phyloP scores from a whole-genome alignment of 2,113 vertebrate genomes.

The Serinus canaria region DNA sequence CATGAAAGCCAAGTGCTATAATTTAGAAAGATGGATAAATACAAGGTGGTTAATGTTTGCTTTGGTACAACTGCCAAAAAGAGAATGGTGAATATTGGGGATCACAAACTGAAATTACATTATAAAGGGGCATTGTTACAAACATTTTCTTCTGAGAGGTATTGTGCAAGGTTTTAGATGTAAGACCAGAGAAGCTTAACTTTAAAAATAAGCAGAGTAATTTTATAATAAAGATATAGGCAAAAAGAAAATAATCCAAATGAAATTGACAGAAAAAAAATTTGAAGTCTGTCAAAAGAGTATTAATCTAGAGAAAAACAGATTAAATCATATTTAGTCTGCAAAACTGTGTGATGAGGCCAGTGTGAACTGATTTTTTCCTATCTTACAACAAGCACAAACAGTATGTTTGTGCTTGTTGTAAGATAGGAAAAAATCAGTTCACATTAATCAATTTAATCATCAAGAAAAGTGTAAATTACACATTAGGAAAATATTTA shows the following conservation, averaged over 20 bases:
- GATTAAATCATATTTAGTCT: neutral
- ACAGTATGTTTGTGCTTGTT: neutral
- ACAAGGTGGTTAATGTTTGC: neutral
- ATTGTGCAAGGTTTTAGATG: neutral
- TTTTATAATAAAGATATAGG: neutral
- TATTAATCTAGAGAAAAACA: neutral
- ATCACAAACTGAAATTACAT: fast-evolving
- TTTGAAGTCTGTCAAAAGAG: neutral
- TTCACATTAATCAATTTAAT: neutral
- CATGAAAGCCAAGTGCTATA: neutral
- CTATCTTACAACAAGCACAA: too few species aligned
- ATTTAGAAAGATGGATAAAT: neutral
- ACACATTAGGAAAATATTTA: neutral
- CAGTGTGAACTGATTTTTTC: neutral
- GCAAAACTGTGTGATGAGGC: neutral
- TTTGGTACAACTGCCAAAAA: neutral
- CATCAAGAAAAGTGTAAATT: neutral
- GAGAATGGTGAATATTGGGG: neutral
- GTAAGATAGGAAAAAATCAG: neutral
- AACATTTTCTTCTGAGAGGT: neutral
- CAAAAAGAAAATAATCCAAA: neutral
- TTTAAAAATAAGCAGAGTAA: neutral
- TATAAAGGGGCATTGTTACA: neutral
- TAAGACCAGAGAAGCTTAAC: neutral
- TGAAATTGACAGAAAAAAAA: neutral